Conservation (phyloP, 2,888 invertebrate genomes). For the Patella depressa region DNA sequence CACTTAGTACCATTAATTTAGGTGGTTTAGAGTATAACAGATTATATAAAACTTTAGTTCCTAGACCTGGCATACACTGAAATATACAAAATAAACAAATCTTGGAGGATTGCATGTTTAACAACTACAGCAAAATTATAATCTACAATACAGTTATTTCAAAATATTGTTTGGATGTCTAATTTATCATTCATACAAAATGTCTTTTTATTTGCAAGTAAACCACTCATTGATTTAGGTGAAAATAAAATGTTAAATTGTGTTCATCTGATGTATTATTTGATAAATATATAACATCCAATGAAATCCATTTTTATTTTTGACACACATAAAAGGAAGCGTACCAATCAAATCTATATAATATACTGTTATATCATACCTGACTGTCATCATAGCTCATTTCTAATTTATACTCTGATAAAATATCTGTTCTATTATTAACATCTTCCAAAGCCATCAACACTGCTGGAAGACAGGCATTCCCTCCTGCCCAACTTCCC, state of each 20-base stretch:
- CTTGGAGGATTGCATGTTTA: too few species aligned
- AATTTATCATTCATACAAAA: too few species aligned
- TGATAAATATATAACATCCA: too few species aligned
- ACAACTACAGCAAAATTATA: too few species aligned
- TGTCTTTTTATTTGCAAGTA: too few species aligned
- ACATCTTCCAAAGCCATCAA: conserved; percentile 96
- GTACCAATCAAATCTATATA: neutral
- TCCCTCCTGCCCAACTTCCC: conserved; percentile 98
- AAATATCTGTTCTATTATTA: conserved; percentile 87
- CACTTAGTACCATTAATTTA: conserved; percentile 78
- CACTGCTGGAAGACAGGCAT: conserved; percentile 98
- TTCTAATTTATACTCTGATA: conserved; percentile 91
- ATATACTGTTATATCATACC: conserved; percentile 76
- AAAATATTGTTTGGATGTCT: too few species aligned
- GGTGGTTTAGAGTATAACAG: conserved; percentile 90
- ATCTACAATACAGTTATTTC: too few species aligned
- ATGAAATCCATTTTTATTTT: too few species aligned
- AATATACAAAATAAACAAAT: conserved; percentile 61
- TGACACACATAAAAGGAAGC: too few species aligned
- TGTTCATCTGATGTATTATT: too few species aligned
- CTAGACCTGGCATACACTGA: conserved; percentile 98
- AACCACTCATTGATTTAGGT: too few species aligned
- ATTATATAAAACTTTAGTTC: conserved; percentile 98
- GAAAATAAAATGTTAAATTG: too few species aligned
- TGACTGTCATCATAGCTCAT: conserved; percentile 97